Evolutionary conservation across 1,140 invertebrate species (phyloP).

Genomic region (Trichomalopsis sarcophagae): DNA sequence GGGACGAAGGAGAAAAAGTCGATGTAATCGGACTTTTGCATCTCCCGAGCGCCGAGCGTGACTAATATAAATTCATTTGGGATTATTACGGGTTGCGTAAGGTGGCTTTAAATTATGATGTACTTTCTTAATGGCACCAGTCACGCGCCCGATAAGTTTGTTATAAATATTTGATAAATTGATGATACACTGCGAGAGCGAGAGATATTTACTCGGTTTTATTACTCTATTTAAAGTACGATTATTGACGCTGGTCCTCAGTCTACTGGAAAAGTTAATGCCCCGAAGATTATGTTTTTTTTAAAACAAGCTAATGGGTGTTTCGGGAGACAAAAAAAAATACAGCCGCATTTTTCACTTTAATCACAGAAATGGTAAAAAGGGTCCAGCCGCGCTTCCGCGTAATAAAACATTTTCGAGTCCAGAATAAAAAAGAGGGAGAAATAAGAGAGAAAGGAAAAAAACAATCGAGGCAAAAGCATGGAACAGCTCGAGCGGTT

Average conservation of each 20-base stretch:
- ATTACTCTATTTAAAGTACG: neutral
- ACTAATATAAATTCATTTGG: slow-evolving; percentile 40
- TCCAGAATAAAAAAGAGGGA: neutral
- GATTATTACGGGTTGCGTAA: slow-evolving; percentile 4
- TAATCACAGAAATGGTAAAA: slow-evolving; percentile 1
- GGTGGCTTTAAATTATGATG: slow-evolving; percentile 9
- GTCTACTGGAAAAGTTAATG: too few relatives aligned
- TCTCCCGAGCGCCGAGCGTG: slow-evolving; percentile 8
- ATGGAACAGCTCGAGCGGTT: neutral
- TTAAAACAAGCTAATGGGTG: too few relatives aligned
- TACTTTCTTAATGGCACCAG: slow-evolving; percentile 20
- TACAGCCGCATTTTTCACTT: neutral
- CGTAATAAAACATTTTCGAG: slow-evolving; percentile 25
- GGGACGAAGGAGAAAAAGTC: neutral
- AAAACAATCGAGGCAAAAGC: slow-evolving; percentile 42
- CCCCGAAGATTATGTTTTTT: too few relatives aligned
- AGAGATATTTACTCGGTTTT: neutral
- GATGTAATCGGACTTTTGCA: slow-evolving; percentile 35
- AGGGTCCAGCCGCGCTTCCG: neutral
- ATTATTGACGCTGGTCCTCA: neutral
- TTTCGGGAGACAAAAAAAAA: neutral
- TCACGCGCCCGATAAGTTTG: neutral
- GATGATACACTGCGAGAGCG: neutral
- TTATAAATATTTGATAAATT: slow-evolving; percentile 14
- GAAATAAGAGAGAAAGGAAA: neutral